Evolutionary conservation across 2,888 invertebrate species (phyloP).

Genomic region (Unio delphinus): DNA sequence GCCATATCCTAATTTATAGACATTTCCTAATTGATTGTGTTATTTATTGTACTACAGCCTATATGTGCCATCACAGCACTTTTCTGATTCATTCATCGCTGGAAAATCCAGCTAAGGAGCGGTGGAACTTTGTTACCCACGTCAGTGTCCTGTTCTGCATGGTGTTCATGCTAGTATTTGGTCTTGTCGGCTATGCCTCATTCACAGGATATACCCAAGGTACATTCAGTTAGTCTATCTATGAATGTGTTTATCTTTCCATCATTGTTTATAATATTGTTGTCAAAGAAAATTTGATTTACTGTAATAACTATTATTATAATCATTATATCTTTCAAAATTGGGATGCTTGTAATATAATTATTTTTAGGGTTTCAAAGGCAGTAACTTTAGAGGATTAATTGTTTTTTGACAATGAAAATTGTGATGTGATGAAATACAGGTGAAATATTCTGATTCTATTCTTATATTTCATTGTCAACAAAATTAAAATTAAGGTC

Average conservation of each 20-base stretch:
- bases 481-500: too few relatives aligned
- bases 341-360: too few relatives aligned
- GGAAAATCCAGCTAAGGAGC: conserved; percentile 81
- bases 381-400: too few relatives aligned
- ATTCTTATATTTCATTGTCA: too few relatives aligned
- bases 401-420: too few relatives aligned
- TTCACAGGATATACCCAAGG: conserved; percentile 86
- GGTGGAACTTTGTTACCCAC: conserved; percentile 88
- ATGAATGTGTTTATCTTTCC: neutral
- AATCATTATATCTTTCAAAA: too few relatives aligned
- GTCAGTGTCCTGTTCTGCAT: conserved; percentile 83
- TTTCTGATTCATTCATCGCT: conserved; percentile 88
- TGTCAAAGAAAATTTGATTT: too few relatives aligned
- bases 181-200: conserved; percentile 83
- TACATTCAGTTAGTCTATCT: conserved; percentile 54
- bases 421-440: too few relatives aligned
- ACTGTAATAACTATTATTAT: too few relatives aligned
- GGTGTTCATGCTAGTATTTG: conserved; percentile 81
- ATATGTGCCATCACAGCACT: conserved; percentile 92
- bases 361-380: too few relatives aligned
- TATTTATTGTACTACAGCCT: conserved; percentile 75
- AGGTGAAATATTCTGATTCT: too few relatives aligned
- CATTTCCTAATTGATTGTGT: neutral
- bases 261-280: too few relatives aligned
- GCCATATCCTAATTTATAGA: neutral